A percentile compares a stretch with the other conserved stretches of the same genome.
Conservation (phyloP, 2,888 invertebrate species). For the Calliphora vomitoria region DNA sequence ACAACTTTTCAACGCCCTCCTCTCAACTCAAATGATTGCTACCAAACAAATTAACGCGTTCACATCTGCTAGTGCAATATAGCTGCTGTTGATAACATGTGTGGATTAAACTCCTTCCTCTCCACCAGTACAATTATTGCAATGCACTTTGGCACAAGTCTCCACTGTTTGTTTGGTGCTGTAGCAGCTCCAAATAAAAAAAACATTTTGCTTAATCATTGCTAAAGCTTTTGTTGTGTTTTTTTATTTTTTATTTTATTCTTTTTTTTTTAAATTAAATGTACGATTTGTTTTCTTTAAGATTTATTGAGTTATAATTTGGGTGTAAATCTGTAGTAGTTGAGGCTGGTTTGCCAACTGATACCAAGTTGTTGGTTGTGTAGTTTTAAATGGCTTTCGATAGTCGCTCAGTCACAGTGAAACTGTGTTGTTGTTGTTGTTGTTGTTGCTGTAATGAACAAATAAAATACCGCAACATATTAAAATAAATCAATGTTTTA, state of each 20-base stretch:
- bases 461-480: slow-evolving; percentile 66
- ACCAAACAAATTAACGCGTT: slow-evolving; percentile 71
- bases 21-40: slow-evolving; percentile 57
- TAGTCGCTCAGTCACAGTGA: slow-evolving; percentile 9
- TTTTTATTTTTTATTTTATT: slow-evolving; percentile 36
- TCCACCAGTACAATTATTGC: slow-evolving; percentile 25
- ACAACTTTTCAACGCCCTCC: slow-evolving; percentile 75
- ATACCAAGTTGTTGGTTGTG: not conserved
- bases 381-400: slow-evolving; percentile 32
- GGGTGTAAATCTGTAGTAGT: slow-evolving; percentile 81
- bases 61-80: slow-evolving; percentile 42
- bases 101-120: slow-evolving; percentile 34
- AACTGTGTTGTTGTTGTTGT: not conserved
- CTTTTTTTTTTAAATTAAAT: slow-evolving; percentile 64
- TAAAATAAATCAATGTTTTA: slow-evolving; percentile 73
- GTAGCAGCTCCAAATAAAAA: slow-evolving; percentile 58
- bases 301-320: slow-evolving; percentile 84
- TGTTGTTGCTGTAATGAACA: slow-evolving; percentile 56
- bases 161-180: slow-evolving; percentile 26
- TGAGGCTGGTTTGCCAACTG: slow-evolving; percentile 42
- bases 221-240: slow-evolving; percentile 47
- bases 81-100: slow-evolving; percentile 62
- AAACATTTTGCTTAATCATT: slow-evolving; percentile 62
- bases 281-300: slow-evolving; percentile 75
- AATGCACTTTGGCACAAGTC: slow-evolving; percentile 65